A percentile compares a stretch with the other conserved stretches of the same genome.
These are phyloP conservation scores for Dipodomys ordii DNA, from an alignment of 2,113 vertebrate species.

Conservation along the genomic window DNA sequence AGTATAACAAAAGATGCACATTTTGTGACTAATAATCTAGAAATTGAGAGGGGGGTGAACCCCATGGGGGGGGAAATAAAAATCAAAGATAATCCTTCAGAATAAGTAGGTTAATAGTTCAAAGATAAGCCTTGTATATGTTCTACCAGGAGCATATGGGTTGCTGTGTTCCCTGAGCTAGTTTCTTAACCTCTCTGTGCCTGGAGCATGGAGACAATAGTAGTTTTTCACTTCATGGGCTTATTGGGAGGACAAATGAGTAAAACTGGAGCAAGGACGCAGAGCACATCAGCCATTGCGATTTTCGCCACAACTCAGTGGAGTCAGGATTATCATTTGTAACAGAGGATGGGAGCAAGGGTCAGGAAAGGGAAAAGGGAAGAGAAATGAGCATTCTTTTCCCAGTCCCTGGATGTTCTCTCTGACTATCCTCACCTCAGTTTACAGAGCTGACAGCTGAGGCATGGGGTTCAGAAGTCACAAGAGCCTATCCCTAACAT, in stretches of 20 bases:
- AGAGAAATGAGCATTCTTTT: background rate
- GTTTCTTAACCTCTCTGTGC: background rate
- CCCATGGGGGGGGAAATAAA: background rate
- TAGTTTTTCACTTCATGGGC: background rate
- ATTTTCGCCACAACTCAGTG: background rate
- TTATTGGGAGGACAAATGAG: background rate
- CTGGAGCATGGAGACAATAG: background rate
- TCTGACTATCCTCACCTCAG: background rate
- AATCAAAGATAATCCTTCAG: background rate
- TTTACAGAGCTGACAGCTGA: background rate
- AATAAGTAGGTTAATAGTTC: background rate
- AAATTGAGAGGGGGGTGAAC: background rate
- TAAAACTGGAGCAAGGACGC: background rate
- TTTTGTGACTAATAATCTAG: background rate
- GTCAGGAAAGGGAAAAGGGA: background rate
- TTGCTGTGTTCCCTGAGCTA: background rate
- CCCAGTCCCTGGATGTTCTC: fast-evolving
- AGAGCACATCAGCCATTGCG: fast-evolving
- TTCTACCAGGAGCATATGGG: fast-evolving
- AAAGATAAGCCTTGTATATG: background rate
- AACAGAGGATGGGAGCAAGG: fast-evolving
- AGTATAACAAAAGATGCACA: background rate
- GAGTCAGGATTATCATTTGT: no score
- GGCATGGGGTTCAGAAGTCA: background rate
- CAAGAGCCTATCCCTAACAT: background rate